phyloP scores from a whole-genome alignment of 1,140 invertebrate species.

The fruit fly (Drosophila melanogaster) region Release_6_plus_ISO1_MT NT_033777.3:27282001-27282500 shows the following conservation, averaged over 20 bases:
- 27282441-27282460: too few species aligned
- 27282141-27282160: slow-evolving; percentile 26
- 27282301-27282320: background rate
- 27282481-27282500: background rate
- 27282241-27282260: slow-evolving; percentile 47
- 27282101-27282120: slow-evolving; percentile 46
- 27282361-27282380: background rate
- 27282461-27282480: too few species aligned
- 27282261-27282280: slow-evolving; percentile 18
- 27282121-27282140: slow-evolving; percentile 41
- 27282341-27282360: background rate
- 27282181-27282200: background rate
- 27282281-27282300: background rate
- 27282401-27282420: background rate
- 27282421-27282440: background rate
- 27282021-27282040: slow-evolving; percentile 54
- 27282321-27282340: slow-evolving; percentile 6
- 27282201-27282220: slow-evolving; percentile 7
- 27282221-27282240: slow-evolving; percentile 16
- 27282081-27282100: slow-evolving; percentile 30
- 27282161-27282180: slow-evolving; percentile 4
- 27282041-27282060: slow-evolving; percentile 50
- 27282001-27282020: slow-evolving; percentile 57
- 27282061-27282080: slow-evolving; percentile 35
- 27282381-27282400: background rate